Evolutionary conservation across 92 coral and sea anemone genomes (phyloP).

Genomic region (Anthopleura xanthogrammica): DNA sequence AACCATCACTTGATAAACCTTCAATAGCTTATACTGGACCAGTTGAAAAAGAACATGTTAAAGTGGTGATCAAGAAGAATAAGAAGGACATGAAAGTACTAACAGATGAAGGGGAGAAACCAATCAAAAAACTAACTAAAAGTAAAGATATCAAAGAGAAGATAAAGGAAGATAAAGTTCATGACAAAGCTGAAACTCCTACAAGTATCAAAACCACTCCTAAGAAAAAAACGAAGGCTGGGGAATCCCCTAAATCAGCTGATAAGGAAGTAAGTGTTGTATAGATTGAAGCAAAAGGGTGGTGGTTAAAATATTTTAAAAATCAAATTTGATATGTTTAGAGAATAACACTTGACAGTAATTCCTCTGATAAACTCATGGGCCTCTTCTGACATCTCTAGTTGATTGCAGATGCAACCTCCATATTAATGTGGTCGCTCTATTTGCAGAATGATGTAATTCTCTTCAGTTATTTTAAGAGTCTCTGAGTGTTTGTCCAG

Average conservation of each 20-base stretch:
- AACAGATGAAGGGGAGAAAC: not conserved
- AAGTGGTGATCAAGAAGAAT: conserved; percentile 80
- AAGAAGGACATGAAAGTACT: conserved; percentile 27
- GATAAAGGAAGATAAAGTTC: conserved; percentile 19
- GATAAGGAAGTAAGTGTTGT: not conserved
- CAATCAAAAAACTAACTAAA: not conserved
- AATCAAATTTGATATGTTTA: no score
- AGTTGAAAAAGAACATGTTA: conserved; percentile 63
- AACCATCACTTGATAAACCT: conserved; percentile 3
- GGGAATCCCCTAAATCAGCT: conserved; percentile 7
- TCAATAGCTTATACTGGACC: conserved; percentile 9
- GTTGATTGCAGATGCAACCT: no score
- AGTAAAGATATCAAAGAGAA: conserved; percentile 8
- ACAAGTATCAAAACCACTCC: not conserved
- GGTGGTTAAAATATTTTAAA: no score
- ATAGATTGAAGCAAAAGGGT: no score
- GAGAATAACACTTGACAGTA: no score
- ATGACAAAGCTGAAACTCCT: conserved; percentile 9
- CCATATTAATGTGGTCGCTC: no score
- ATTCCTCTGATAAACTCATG: no score
- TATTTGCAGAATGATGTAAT: no score
- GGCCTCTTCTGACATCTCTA: no score
- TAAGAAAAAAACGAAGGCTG: conserved; percentile 20
- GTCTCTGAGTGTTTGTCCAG: no score
- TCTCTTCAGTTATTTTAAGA: no score